Conservation (phyloP, 2,113 vertebrate species). For the Phrynosoma platyrhinos region DNA sequence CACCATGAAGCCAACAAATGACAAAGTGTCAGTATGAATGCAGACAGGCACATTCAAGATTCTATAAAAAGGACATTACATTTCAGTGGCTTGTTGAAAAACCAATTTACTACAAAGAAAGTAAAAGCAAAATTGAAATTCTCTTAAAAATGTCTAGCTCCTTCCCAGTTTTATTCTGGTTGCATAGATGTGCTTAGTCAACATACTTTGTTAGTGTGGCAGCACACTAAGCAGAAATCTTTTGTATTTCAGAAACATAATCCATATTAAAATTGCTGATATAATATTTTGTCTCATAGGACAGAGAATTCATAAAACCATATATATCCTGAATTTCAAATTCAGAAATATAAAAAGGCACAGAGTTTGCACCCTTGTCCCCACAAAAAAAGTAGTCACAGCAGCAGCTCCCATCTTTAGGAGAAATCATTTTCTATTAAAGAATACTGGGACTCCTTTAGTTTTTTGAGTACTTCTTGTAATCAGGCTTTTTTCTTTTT, state of each 20-base stretch:
- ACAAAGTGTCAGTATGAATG: conserved; percentile 14
- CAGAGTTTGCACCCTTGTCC: neutral
- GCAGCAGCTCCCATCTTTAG: neutral
- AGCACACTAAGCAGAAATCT: neutral
- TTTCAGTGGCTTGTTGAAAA: neutral
- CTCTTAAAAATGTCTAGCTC: neutral
- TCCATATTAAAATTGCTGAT: neutral
- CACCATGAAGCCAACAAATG: conserved; percentile 9
- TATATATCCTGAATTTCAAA: neutral
- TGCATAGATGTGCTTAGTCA: neutral
- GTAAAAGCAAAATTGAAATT: conserved; percentile 9
- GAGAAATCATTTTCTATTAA: neutral
- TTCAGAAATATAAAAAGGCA: neutral
- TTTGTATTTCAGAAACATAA: neutral
- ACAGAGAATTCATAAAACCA: neutral
- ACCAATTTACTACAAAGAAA: conserved; percentile 1
- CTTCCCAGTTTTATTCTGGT: neutral
- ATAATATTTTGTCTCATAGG: neutral
- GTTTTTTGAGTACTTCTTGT: too few relatives aligned
- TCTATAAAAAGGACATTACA: conserved; percentile 1
- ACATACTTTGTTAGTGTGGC: neutral
- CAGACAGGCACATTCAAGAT: conserved; percentile 1
- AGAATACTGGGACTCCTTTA: neutral
- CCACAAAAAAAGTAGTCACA: neutral
- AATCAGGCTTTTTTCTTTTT: too few relatives aligned